These are phyloP conservation scores for Leptobrachium ailaonicum DNA, from an alignment of 2,113 vertebrate species.

Conservation along the genomic window DNA sequence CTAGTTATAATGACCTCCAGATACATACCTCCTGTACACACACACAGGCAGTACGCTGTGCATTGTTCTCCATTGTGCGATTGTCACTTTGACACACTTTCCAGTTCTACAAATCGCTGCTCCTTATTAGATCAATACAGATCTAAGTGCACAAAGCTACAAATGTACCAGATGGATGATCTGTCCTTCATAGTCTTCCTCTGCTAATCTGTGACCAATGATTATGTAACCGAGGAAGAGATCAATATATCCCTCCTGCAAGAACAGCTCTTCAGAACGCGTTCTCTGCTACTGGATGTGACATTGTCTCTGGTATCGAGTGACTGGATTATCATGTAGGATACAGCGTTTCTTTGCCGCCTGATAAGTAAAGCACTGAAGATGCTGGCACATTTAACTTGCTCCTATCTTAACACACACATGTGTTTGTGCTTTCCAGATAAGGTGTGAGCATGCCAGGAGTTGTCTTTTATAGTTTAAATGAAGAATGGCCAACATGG, in stretches of 20 bases:
- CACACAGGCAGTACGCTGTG: neutral
- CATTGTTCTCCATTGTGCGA: neutral
- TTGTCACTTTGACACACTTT: neutral
- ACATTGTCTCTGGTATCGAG: neutral
- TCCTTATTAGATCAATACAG: neutral
- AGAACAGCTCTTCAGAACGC: neutral
- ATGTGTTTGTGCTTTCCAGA: too few species aligned
- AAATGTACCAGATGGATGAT: conserved; percentile 15
- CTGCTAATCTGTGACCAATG: neutral
- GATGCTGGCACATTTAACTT: too few species aligned
- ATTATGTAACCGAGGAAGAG: conserved; percentile 3
- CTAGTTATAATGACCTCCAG: too few species aligned
- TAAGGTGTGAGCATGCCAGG: too few species aligned
- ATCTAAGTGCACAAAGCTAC: neutral
- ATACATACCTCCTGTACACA: neutral
- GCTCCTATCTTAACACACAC: too few species aligned
- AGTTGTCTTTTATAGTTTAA: too few species aligned
- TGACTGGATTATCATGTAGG: neutral
- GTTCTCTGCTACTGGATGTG: neutral
- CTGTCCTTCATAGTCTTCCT: neutral
- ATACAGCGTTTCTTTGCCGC: too few species aligned
- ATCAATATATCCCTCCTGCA: conserved; percentile 14
- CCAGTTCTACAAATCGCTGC: neutral
- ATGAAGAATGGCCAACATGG: too few species aligned
- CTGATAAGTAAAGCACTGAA: too few species aligned